A percentile compares a stretch with the other conserved stretches of the same genome.
Evolutionary conservation across 1,140 invertebrate genomes (phyloP).

Genomic region (Sarcophaga peregrina): DNA sequence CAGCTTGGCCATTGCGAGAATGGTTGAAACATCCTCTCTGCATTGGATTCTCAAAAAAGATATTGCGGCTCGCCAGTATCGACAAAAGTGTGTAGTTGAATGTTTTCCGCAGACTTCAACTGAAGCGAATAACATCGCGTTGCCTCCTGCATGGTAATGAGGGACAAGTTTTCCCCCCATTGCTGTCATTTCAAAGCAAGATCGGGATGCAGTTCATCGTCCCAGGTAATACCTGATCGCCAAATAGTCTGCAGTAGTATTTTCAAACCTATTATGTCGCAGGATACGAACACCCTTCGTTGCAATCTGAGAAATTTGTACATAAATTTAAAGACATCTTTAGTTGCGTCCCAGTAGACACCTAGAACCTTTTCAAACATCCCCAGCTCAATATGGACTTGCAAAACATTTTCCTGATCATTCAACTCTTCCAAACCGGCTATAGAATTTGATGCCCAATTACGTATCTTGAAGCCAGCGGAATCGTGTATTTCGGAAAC

Average conservation of each 20-base stretch:
- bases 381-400: too few species aligned
- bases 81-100: too few species aligned
- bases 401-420: neutral
- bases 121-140: neutral
- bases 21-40: too few species aligned
- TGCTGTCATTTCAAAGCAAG: slow-evolving; percentile 45
- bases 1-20: too few species aligned
- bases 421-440: slow-evolving; percentile 11
- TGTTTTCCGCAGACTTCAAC: too few species aligned
- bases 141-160: neutral
- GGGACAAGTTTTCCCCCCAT: slow-evolving; percentile 45
- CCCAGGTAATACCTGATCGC: slow-evolving; percentile 65
- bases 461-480: slow-evolving; percentile 48
- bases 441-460: slow-evolving; percentile 42
- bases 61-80: neutral
- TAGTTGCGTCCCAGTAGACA: slow-evolving; percentile 30
- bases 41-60: too few species aligned
- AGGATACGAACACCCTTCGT: too few species aligned
- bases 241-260: too few species aligned
- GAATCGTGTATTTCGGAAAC: slow-evolving; percentile 49
- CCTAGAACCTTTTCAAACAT: slow-evolving; percentile 31
- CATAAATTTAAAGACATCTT: slow-evolving; percentile 27
- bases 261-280: too few species aligned
- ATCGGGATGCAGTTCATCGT: slow-evolving; percentile 49
- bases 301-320: too few species aligned